A percentile compares a stretch with the other conserved stretches of the same genome.
Conservation (phyloP, 2,797 vertebrate genomes). For the Pantherophis alleghaniensis region DNA sequence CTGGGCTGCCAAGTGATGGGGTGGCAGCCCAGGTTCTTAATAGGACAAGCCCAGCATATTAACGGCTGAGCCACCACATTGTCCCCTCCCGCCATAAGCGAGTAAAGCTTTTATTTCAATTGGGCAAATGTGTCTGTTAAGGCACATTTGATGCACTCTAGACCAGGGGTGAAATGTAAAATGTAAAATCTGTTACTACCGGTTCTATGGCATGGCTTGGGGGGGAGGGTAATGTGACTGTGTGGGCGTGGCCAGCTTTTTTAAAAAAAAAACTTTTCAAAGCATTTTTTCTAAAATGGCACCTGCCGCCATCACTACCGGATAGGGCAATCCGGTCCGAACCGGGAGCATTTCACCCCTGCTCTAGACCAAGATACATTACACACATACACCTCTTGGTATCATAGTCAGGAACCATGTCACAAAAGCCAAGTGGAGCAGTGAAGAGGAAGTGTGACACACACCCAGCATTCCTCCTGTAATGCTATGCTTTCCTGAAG, state of each 20-base stretch:
- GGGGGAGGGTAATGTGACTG: too few species aligned
- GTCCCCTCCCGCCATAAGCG: too few species aligned
- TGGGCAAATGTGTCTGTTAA: not conserved
- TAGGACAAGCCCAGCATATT: not conserved
- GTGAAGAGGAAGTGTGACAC: not conserved
- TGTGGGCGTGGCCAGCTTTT: too few species aligned
- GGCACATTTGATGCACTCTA: not conserved
- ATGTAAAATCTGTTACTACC: too few species aligned
- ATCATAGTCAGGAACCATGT: not conserved
- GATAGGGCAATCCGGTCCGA: too few species aligned
- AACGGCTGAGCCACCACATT: not conserved
- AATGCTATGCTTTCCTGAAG: not conserved
- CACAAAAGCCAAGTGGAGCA: not conserved
- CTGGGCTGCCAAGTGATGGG: not conserved
- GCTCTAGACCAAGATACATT: not conserved
- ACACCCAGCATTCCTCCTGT: not conserved
- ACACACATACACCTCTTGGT: not conserved
- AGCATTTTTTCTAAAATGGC: too few species aligned
- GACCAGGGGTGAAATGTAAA: not conserved
- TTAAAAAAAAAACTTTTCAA: too few species aligned
- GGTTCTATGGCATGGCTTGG: too few species aligned
- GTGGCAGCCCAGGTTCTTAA: too few species aligned
- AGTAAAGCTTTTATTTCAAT: not conserved
- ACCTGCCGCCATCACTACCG: too few species aligned
- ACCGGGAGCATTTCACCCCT: too few species aligned